Base-by-base conservation (phyloP, 2,797 vertebrate species). In the Intellagama lesueurii region DNA sequence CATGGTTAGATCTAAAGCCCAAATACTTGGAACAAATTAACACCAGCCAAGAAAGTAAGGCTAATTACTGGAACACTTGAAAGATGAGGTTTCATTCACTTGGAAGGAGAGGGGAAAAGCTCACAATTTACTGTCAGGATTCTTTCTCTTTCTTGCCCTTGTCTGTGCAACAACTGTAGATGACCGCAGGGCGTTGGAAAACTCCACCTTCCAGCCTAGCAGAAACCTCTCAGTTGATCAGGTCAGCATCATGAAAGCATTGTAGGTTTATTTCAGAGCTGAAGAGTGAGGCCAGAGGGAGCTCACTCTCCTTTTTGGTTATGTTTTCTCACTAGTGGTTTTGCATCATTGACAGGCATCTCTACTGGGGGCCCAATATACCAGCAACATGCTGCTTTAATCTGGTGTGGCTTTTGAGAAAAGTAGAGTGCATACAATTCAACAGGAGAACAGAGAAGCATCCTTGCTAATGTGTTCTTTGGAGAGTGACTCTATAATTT, bases 251-350 rank as follows among this genome's bases (percentile, higher is more conserved):
- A 90, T 83, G 0, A 0, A 90, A 91, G 85, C 79, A 81, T 85
- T 87, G 93, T 91, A 94, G 87, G 52, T 40, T 40, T 56, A 72
- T 91, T 93, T 94, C 94, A 91, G 88, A 94, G 90, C 88, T 89
- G 86, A 90, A 90, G 91, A 92, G 85, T 47, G 0, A 26, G 3
- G 83, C 91, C 88, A 90, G 92, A 22, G 1, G 91, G 85, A 92
- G 89, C 88, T 92, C 91, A 91, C 95, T 22, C 30, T 92, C 90
- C 95, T 94, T 96, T 40, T 95, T 94, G 96, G 96, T 96, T 93
- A 94, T 94, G 95, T 96, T 96, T 95, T 96, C 94, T 95, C 95
- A 96, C 96, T 94, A 95, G 96, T 94, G 95, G 96, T 96, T 97
- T 96, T 92, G 85, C 84, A 78, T 92, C 96, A 92, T 95, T 96